These are phyloP conservation scores for Phalera bucephala DNA, from an alignment of 2,888 invertebrate species.

Conservation along the genomic window DNA sequence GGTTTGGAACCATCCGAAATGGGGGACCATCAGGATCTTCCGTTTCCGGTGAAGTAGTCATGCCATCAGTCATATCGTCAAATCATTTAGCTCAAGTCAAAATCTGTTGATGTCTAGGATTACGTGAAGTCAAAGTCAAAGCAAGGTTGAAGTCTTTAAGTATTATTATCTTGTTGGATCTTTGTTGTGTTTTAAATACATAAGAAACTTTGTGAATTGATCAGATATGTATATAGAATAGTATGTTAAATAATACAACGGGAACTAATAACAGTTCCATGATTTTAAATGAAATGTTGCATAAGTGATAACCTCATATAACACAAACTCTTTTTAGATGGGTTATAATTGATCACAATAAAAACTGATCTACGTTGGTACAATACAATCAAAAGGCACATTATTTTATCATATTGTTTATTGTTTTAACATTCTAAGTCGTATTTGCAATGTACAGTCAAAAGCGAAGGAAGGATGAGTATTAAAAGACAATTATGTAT, in stretches of 20 bases:
- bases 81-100: not conserved
- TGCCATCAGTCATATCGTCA: constrained; percentile 30
- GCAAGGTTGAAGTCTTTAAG: too few species aligned
- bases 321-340: too few species aligned
- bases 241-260: too few species aligned
- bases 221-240: too few species aligned
- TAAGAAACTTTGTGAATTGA: too few species aligned
- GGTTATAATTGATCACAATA: too few species aligned
- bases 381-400: constrained; percentile 18
- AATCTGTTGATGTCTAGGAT: constrained; percentile 2
- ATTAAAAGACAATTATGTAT: constrained; percentile 58
- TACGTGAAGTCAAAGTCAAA: not conserved
- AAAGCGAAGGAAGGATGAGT: constrained; percentile 65
- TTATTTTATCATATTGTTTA: constrained; percentile 53
- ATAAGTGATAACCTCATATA: too few species aligned
- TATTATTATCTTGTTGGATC: too few species aligned
- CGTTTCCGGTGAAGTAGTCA: constrained; percentile 25
- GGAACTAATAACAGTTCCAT: too few species aligned
- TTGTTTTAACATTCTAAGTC: constrained; percentile 70
- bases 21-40: constrained; percentile 55
- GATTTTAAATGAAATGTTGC: too few species aligned
- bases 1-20: constrained; percentile 56
- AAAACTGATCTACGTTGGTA: too few species aligned
- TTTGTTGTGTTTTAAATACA: too few species aligned
- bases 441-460: constrained; percentile 77